Conservation (phyloP, 1,140 invertebrate genomes). For the Stratiolaelaps scimitus region DNA sequence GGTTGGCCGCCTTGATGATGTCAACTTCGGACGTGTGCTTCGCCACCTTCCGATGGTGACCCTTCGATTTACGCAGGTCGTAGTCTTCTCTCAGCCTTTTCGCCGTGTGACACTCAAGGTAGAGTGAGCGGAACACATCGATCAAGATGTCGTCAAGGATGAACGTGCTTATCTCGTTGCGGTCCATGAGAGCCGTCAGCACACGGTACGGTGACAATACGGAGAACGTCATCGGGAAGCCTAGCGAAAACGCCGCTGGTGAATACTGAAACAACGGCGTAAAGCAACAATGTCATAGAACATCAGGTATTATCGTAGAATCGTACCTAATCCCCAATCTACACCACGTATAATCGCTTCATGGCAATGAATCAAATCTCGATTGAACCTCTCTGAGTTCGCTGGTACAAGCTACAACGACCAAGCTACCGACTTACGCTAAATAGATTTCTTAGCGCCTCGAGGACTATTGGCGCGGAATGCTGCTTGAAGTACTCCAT, state of each 20-base stretch:
- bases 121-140: constrained; percentile 62
- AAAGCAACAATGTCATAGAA: constrained; percentile 29
- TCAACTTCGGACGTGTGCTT: constrained; percentile 37
- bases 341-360: too few species aligned
- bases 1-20: constrained; percentile 66
- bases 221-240: constrained; percentile 35
- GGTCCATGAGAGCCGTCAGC: constrained; percentile 71
- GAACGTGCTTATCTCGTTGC: constrained; percentile 69
- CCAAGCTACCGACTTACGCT: background rate
- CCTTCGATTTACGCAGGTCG: constrained; percentile 24
- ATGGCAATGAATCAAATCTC: too few species aligned
- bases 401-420: background rate
- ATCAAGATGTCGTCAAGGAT: constrained; percentile 73
- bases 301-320: too few species aligned
- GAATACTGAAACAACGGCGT: constrained; percentile 4
- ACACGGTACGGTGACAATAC: constrained; percentile 70
- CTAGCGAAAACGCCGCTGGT: constrained; percentile 6
- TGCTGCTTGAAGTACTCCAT: constrained; percentile 21
- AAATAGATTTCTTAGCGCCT: constrained; percentile 16
- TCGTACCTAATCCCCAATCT: too few species aligned
- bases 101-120: constrained; percentile 19
- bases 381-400: too few species aligned
- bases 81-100: background rate
- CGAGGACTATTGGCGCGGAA: constrained; percentile 22
- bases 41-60: constrained; percentile 29